Evolutionary conservation across 1,140 invertebrate species (phyloP).

Genomic region (Drosophila saltans): DNA sequence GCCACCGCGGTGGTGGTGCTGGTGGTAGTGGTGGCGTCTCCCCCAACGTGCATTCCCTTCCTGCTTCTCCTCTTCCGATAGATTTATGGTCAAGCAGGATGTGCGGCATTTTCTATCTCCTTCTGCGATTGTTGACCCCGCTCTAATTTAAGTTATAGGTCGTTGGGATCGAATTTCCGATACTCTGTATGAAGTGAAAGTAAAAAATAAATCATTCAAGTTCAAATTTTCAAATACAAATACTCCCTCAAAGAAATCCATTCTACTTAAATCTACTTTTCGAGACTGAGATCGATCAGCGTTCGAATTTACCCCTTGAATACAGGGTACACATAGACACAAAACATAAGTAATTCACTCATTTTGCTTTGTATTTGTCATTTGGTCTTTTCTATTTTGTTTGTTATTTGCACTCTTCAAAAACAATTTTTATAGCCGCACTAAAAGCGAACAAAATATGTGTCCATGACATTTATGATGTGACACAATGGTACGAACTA

Average conservation of each 20-base stretch:
- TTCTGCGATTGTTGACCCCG: constrained; percentile 56
- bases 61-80: background rate
- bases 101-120: constrained; percentile 30
- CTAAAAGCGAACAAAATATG: constrained; percentile 65
- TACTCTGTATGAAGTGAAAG: constrained; percentile 18
- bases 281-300: too few relatives aligned
- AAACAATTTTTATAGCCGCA: constrained; percentile 68
- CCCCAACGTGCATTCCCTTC: background rate
- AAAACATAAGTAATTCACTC: constrained; percentile 2
- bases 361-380: constrained; percentile 29
- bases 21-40: constrained; percentile 15
- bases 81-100: constrained; percentile 52
- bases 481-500: constrained; percentile 55
- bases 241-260: too few relatives aligned
- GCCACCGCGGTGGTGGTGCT: constrained; percentile 13
- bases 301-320: background rate
- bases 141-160: constrained; percentile 44
- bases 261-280: too few relatives aligned
- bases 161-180: background rate
- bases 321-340: background rate
- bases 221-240: too few relatives aligned
- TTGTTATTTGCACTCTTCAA: constrained; percentile 72
- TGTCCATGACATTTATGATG: constrained; percentile 80
- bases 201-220: too few relatives aligned
- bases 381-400: constrained; percentile 45